These are phyloP conservation scores for Coryphaenoides rupestris DNA, from an alignment of 2,113 vertebrate genomes.

Conservation along the genomic window DNA sequence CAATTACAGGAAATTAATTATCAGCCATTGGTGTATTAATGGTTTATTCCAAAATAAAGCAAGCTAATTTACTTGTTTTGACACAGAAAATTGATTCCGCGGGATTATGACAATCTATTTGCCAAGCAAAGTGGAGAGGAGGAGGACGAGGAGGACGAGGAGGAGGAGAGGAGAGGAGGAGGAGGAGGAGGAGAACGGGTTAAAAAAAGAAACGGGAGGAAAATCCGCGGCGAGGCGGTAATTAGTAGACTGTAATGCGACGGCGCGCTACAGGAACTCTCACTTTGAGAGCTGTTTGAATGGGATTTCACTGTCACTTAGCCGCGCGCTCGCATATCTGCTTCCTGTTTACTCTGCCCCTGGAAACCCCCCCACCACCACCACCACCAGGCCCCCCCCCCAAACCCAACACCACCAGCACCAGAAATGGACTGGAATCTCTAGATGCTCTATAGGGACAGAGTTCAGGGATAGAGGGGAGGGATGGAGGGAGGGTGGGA, in stretches of 20 bases:
- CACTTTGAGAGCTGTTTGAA: constrained; percentile 51
- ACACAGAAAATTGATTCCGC: constrained; percentile 68
- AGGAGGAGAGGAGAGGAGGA: constrained; percentile 53
- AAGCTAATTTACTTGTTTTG: constrained; percentile 70
- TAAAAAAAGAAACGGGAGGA: constrained; percentile 69
- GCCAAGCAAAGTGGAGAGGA: constrained; percentile 62
- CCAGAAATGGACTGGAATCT: constrained; percentile 61
- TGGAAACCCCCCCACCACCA: constrained; percentile 38
- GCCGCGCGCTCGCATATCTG: constrained; percentile 48
- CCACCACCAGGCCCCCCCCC: no score
- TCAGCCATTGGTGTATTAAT: constrained; percentile 69
- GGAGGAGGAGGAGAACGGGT: constrained; percentile 57
- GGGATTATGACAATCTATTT: constrained; percentile 73
- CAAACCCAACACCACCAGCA: no score
- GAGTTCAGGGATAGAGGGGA: not conserved
- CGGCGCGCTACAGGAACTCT: constrained; percentile 33
- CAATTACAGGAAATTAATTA: constrained; percentile 77
- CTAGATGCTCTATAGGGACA: constrained; percentile 45
- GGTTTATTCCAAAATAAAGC: constrained; percentile 73
- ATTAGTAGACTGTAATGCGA: constrained; percentile 62
- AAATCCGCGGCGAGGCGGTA: constrained; percentile 62
- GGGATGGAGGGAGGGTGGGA: constrained; percentile 11
- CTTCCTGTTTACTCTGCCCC: constrained; percentile 57
- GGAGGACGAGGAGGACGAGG: constrained; percentile 52
- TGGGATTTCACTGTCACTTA: constrained; percentile 36